Base-by-base conservation (phyloP, 2,888 invertebrate species). In the Notodonta dromedarius region DNA sequence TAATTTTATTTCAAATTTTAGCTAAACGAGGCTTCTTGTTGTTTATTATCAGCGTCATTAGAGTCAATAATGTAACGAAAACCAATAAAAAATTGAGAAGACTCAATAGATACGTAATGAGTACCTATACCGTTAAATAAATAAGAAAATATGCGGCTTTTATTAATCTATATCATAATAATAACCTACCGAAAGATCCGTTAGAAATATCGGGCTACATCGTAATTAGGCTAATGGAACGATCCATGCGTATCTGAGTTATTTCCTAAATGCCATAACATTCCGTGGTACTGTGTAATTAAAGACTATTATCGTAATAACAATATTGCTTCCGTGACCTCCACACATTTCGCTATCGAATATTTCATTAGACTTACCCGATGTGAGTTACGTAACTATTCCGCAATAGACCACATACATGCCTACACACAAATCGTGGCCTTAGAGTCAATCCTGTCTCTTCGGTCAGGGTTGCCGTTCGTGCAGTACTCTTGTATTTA, bases 291-390 rank as follows among this genome's bases (percentile, higher is more conserved):
- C 32, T n/a, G 13, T 13, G 53, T 16, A 39, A 53, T 53, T 35
- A 53, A 53, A 32, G 35, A 35, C 35, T 16, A 53, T 35, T 35
- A 53, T 35, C n/a, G 53, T 53, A 53, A 35, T 53, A 53, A 53
- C 53, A 35, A 35, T 53, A 53, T 35, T 35, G 12, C 53, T 53
- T 53, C 53, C 53, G 53, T 53, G 53, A 53, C 53, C 35, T 35
- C 53, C 35, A 35, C 53, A 53, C 53, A 53, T 53, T 53, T 35
- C 35, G 16, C 50, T 50, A 50, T 53, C 39, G 53, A 32, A 8
- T n/a, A 35, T 53, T 35, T 32, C 39, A 35, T 53, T 53, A 32
- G 53, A 53, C 12, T 13, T 35, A n/a, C 51, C 11, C 11, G 24
- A 7, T 12, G 6, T 14, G 48, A 48, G 52, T 35, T 53, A 39